Conservation (phyloP, 2,797 vertebrate species). For the Percopsis omiscomaycus region DNA sequence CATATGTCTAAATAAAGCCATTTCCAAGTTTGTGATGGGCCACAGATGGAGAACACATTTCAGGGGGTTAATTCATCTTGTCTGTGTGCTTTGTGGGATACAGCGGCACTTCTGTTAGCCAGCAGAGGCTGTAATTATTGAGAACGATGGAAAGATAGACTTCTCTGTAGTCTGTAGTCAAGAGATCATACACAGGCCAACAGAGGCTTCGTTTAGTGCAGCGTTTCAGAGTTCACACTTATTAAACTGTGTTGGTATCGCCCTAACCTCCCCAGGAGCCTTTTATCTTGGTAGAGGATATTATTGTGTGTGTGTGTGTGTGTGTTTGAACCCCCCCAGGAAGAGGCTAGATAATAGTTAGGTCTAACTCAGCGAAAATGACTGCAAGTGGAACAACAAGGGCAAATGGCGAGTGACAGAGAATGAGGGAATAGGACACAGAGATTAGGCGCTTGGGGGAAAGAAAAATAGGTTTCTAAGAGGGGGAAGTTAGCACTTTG, state of each 20-base stretch:
- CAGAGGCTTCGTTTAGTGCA: conserved; percentile 33
- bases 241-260: conserved; percentile 72
- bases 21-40: conserved; percentile 47
- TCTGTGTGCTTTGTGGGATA: conserved; percentile 15
- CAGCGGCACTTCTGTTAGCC: conserved; percentile 29
- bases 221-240: conserved; percentile 67
- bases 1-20: conserved; percentile 49
- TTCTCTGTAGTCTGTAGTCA: conserved; percentile 36
- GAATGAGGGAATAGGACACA: conserved; percentile 12
- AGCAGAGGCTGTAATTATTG: conserved; percentile 42
- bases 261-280: conserved; percentile 53
- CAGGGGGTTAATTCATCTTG: conserved; percentile 54
- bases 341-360: conserved; percentile 59
- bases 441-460: not conserved
- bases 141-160: conserved; percentile 28
- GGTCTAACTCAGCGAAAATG: conserved; percentile 66
- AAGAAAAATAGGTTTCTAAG: conserved; percentile 42
- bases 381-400: conserved; percentile 24
- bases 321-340: conserved; percentile 25
- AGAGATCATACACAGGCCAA: conserved; percentile 19
- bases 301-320: conserved; percentile 22
- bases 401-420: not conserved
- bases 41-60: conserved; percentile 50
- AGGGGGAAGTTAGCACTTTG: conserved; percentile 52
- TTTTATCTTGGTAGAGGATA: conserved; percentile 54